Percentiles rank a stretch among this genome's conserved stretches.
These are phyloP conservation scores for Stenolophus ochropezus DNA, from an alignment of 2,888 invertebrate genomes.

Conservation along the genomic window DNA sequence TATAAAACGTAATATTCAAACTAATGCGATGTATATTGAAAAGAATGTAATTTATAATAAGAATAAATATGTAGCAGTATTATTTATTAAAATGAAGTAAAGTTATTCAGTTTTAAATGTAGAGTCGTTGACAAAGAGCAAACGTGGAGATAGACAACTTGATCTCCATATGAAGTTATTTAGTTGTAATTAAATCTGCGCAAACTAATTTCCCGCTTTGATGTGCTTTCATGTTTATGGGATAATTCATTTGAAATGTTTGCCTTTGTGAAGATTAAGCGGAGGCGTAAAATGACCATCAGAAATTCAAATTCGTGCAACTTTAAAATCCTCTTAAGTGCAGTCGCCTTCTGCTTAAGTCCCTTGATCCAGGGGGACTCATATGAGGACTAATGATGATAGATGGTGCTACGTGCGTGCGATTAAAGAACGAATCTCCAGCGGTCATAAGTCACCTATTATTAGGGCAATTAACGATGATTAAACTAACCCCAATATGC, in stretches of 20 bases:
- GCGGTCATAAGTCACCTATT: constrained; percentile 26
- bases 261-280: neutral
- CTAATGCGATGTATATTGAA: no score
- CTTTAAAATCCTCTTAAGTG: constrained; percentile 28
- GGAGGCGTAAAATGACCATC: neutral
- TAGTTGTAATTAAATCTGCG: neutral
- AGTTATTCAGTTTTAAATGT: neutral
- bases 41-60: no score
- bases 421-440: constrained; percentile 33
- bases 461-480: constrained; percentile 23
- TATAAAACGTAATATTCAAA: no score
- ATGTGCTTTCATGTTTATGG: neutral
- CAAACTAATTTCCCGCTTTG: neutral
- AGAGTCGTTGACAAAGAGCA: neutral
- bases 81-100: neutral
- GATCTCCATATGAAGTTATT: neutral
- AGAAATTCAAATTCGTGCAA: neutral
- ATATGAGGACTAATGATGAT: constrained; percentile 1
- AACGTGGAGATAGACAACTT: neutral
- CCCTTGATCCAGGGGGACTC: constrained; percentile 21
- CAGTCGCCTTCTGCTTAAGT: constrained; percentile 9
- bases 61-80: no score
- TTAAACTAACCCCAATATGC: constrained; percentile 3
- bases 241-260: neutral
- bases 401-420: constrained; percentile 15